A percentile compares a stretch with the other conserved stretches of the same genome.
These are phyloP conservation scores for Psilopsiagon aurifrons DNA, from an alignment of 2,113 vertebrate species.

Conservation along the genomic window DNA sequence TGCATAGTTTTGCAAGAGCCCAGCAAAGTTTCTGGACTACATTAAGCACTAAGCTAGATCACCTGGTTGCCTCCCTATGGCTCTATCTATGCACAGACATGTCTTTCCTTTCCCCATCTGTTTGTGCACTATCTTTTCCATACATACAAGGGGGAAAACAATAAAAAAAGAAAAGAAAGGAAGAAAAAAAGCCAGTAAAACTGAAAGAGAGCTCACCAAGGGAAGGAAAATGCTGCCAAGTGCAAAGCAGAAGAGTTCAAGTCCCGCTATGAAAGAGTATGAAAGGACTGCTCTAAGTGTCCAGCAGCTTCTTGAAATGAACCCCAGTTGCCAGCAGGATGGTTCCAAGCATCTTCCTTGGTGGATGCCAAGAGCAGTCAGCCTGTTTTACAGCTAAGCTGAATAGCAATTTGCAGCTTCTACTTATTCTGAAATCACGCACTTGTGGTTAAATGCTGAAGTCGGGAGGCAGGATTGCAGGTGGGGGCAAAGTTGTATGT, in stretches of 20 bases:
- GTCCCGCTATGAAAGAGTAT: background rate
- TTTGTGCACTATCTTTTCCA: background rate
- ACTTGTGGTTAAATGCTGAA: background rate
- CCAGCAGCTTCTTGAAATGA: background rate
- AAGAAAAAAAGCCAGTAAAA: background rate
- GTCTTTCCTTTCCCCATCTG: background rate
- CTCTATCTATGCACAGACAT: background rate
- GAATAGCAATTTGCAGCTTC: background rate
- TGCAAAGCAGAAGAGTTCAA: background rate
- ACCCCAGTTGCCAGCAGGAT: background rate
- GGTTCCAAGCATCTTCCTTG: background rate
- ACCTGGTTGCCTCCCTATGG: background rate
- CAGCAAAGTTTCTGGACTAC: background rate
- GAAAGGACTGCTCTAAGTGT: background rate
- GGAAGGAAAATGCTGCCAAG: background rate
- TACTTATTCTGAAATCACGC: background rate
- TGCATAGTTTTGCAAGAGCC: background rate
- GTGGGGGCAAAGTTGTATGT: accelerated
- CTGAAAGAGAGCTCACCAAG: background rate
- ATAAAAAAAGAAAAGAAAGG: background rate
- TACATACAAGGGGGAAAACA: accelerated
- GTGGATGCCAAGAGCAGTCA: background rate
- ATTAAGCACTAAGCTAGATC: background rate
- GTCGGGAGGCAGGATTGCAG: background rate
- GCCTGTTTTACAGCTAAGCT: background rate